phyloP scores from a whole-genome alignment of 2,113 vertebrate genomes.

The Erinaceus europaeus region DNA sequence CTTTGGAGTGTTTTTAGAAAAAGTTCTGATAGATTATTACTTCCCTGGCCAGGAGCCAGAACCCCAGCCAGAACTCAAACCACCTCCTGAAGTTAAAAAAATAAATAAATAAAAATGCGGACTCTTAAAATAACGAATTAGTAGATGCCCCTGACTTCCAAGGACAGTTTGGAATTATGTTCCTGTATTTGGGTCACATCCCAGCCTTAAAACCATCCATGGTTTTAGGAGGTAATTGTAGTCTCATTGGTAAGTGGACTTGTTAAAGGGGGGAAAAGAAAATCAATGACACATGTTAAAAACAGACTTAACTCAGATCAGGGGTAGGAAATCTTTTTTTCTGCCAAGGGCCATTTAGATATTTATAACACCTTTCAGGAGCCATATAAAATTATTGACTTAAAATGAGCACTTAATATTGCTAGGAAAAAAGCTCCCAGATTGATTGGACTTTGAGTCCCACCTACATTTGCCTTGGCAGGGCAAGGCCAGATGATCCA shows the following conservation, averaged over 20 bases:
- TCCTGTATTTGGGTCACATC: background rate
- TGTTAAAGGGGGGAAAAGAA: background rate
- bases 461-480: no score
- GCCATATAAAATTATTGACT: no score
- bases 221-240: background rate
- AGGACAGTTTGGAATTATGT: background rate
- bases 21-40: conserved; percentile 38
- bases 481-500: no score
- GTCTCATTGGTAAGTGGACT: background rate
- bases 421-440: no score
- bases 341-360: no score
- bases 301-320: background rate
- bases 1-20: conserved; percentile 39
- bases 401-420: no score
- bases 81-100: conserved; percentile 30
- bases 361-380: no score
- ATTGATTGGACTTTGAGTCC: no score
- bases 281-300: background rate
- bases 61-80: background rate
- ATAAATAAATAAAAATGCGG: background rate
- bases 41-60: background rate
- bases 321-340: no score
- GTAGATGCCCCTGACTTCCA: background rate
- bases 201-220: background rate
- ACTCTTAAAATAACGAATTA: conserved; percentile 37